Base-by-base conservation (phyloP, 2,113 vertebrate species). In the Hydrochoerus hydrochaeris region DNA sequence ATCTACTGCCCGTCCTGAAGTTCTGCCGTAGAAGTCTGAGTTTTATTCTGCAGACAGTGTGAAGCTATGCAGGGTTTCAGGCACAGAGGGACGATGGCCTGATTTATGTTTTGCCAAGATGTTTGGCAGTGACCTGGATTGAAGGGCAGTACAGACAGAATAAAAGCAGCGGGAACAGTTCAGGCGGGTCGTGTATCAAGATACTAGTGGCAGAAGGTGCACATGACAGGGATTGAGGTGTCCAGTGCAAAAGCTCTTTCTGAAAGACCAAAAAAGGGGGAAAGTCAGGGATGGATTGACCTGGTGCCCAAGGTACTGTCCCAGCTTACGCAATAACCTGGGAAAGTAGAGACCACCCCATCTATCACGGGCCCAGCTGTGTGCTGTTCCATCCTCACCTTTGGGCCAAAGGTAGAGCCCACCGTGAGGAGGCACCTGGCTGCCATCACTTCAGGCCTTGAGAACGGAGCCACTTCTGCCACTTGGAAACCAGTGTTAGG, bases 391-490 rank as follows among this genome's bases (percentile, higher is more conserved):
- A 35, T 88, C 92, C 95, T 94, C 69, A 24, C 35, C 7, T 9
- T 14, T 20, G 7, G 63, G 63, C 89, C 28, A 65, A 81, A 96
- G 98, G 35, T 89, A 57, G 96, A 97, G 62, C 52, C 95, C 93
- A 84, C 87, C 88, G 54, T 80, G 38, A 97, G 94, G 89, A 82
- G 41, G n/a, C 67, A 7, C 5, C 88, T 35, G 65, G 91, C 44
- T 14, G 67, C 96, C 78, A 32, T 71, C 77, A 0, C 88, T 93
- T 0, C 82, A 17, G 38, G 3, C 24, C 65, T 95, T 60, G 78
- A 92, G 69, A 93, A 88, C 58, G 44, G 1, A 7, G 3, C 57
- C 54, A 24, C 32, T 63, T 38, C 54, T 35, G 60, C 10, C 35
- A 5, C 67, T 54, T 41, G 80, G 73, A 97, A 52, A 46, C 89